Conservation (phyloP, 2,797 vertebrate species). For the Muscicapa comitata region DNA sequence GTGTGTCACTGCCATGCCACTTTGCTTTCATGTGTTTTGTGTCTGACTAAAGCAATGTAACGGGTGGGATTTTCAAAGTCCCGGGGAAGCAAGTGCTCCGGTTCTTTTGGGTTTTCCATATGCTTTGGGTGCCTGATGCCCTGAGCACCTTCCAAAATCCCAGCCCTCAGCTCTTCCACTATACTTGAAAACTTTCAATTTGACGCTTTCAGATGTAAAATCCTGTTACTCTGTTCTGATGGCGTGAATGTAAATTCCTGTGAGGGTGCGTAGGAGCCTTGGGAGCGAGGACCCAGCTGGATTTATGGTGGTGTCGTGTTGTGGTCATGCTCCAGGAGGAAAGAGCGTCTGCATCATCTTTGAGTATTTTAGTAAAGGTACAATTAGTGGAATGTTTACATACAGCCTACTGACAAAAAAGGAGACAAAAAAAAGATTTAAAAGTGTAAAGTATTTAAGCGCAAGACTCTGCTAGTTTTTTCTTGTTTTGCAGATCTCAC, state of each 20-base stretch:
- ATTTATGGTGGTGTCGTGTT: not conserved
- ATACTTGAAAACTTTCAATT: constrained; percentile 54
- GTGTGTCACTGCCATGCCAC: not conserved
- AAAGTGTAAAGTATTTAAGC: constrained; percentile 40
- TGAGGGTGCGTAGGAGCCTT: not conserved
- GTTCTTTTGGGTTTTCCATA: not conserved
- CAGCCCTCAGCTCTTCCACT: constrained; percentile 18
- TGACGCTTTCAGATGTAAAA: not conserved
- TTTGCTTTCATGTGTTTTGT: not conserved
- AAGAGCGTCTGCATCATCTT: not conserved
- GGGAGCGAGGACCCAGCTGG: not conserved
- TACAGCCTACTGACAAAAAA: constrained; percentile 27
- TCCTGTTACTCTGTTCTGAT: not conserved
- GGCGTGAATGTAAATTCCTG: constrained; percentile 42
- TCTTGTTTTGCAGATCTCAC: constrained; percentile 42
- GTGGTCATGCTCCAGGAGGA: not conserved
- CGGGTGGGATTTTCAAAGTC: constrained; percentile 11
- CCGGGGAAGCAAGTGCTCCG: not conserved
- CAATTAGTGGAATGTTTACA: constrained; percentile 63
- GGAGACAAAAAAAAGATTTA: not conserved
- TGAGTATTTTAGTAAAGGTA: constrained; percentile 20
- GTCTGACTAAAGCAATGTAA: constrained; percentile 58
- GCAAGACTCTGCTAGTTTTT: constrained; percentile 59
- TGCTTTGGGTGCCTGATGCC: not conserved
- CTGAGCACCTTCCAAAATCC: not conserved